A percentile compares a stretch with the other conserved stretches of the same genome.
phyloP scores from a whole-genome alignment of 2,888 invertebrate genomes.

The Thera obeliscata region DNA sequence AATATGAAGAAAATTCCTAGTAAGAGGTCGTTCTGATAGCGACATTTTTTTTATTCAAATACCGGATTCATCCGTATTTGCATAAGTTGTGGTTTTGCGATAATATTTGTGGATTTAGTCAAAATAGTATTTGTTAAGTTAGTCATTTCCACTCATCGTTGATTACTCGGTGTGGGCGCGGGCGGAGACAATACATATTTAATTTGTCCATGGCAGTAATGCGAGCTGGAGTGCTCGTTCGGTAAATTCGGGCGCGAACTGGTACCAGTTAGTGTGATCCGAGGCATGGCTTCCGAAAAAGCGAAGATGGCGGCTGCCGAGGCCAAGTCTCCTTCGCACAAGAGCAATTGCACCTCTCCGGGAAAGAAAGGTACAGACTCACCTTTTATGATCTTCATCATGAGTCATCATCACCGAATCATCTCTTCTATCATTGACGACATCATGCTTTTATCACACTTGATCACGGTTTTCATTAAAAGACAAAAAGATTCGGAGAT shows the following conservation, averaged over 20 bases:
- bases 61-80: constrained; percentile 55
- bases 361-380: constrained; percentile 77
- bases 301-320: constrained; percentile 80
- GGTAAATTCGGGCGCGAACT: constrained; percentile 58
- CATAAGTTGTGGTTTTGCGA: constrained; percentile 50
- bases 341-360: constrained; percentile 79
- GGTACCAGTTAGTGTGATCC: constrained; percentile 53
- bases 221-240: constrained; percentile 63
- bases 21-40: constrained; percentile 39
- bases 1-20: constrained; percentile 47
- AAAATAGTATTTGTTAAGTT: constrained; percentile 73
- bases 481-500: too few species aligned
- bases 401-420: background rate
- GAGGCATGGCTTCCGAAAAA: constrained; percentile 76
- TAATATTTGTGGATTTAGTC: constrained; percentile 61
- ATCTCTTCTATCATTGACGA: background rate
- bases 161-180: constrained; percentile 69
- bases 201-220: constrained; percentile 63
- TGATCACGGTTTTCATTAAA: too few species aligned
- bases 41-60: constrained; percentile 45
- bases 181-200: constrained; percentile 47
- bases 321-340: constrained; percentile 76
- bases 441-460: background rate
- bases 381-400: background rate
- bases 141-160: constrained; percentile 71